Base-by-base conservation (phyloP, 2,888 invertebrate species). In the Boloria selene region DNA sequence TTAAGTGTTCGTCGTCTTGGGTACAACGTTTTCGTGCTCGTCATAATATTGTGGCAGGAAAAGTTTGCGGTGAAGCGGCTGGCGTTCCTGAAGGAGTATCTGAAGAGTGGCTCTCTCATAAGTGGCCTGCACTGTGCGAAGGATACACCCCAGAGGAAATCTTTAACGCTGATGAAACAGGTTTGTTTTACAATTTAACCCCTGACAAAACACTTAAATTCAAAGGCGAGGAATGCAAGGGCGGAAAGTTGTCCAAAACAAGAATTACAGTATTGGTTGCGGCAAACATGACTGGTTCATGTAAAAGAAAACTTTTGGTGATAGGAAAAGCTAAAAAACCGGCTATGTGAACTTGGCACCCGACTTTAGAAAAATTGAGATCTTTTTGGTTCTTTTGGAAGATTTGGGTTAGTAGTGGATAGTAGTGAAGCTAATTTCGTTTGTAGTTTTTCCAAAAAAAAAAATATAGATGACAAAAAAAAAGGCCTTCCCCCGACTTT, bases 261-360 rank as follows among this genome's bases (percentile, higher is more conserved):
- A 70, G 79, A 61, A 63, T 82, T 50, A 82, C 79, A 10, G 73
- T 80, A 49, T 68, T 82, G 52, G 73, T 81, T n/a, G 75, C 75
- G 68, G 74, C 75, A 6, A 81, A 81, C 71, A 78, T 77, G 73
- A 71, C 65, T 71, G 82, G 79, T 6, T 51, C 67, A 54, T n/a
- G 44, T 56, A 60, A 69, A 66, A 66, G 31, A 54, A 65, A 68
- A 52, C 53, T 67, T 6, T 53, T 64, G n/a, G 53, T 68, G 42
- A 64, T 66, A 47, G 70, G 68, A 5, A 70, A 72, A 53, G 58
- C 71, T 14, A n/a, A n/a, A n/a, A n/a, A n/a, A n/a, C n/a, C n/a
- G n/a, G n/a, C n/a, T n/a, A n/a, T n/a, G n/a, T n/a, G n/a, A n/a
- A n/a, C n/a, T n/a, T n/a, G n/a, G n/a, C n/a, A n/a, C n/a, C n/a